Evolutionary conservation across 2,113 vertebrate species (phyloP).

Genomic region (Bothrops jararaca): DNA sequence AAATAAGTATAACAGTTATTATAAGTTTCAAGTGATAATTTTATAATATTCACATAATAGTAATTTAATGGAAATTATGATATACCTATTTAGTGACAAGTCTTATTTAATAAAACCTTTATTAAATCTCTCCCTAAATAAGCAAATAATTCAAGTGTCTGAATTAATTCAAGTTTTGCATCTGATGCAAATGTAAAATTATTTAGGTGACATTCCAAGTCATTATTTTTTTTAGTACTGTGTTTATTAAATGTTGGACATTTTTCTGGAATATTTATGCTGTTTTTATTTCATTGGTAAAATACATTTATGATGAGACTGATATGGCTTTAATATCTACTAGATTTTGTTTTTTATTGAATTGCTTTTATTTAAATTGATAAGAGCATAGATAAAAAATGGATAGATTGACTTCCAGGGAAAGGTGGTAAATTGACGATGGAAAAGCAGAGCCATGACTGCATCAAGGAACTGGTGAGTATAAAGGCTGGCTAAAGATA

Average conservation of each 20-base stretch:
- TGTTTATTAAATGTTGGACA: background rate
- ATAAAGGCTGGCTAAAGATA: background rate
- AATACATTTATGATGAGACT: background rate
- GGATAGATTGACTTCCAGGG: background rate
- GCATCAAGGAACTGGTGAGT: background rate
- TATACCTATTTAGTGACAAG: background rate
- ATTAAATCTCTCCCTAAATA: background rate
- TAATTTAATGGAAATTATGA: background rate
- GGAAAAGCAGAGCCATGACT: background rate
- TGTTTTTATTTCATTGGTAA: background rate
- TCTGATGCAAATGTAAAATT: background rate
- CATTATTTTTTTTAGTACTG: background rate
- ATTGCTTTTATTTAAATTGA: background rate
- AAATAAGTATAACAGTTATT: background rate
- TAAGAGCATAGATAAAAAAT: background rate
- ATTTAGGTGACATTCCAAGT: background rate
- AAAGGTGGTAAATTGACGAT: background rate
- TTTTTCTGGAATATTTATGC: background rate
- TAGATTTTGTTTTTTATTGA: background rate
- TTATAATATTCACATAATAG: background rate
- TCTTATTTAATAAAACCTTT: background rate
- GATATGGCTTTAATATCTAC: background rate
- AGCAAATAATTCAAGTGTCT: background rate
- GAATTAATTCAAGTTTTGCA: background rate
- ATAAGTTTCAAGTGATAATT: background rate